Percentiles rank a stretch among this genome's conserved stretches.
These are phyloP conservation scores for Danaus plexippus DNA, from an alignment of 1,140 invertebrate species.

Conservation along the genomic window DNA sequence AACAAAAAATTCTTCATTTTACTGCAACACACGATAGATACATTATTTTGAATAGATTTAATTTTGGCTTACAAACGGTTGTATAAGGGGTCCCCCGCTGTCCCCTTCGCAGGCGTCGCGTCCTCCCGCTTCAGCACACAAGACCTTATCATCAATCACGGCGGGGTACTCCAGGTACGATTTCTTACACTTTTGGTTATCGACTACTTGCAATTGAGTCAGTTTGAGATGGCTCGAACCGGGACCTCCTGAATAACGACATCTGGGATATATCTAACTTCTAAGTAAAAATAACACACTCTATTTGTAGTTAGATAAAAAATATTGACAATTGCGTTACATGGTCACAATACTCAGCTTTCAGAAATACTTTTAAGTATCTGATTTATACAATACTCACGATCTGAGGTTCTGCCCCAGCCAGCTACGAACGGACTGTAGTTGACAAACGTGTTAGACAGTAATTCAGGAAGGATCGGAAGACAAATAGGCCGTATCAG, in stretches of 20 bases:
- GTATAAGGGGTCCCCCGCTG: conserved; percentile 28
- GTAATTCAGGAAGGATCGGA: conserved; percentile 9
- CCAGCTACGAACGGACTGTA: conserved; percentile 11
- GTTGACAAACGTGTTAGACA: conserved; percentile 4
- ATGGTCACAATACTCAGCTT: no score
- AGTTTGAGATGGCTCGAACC: conserved; percentile 13
- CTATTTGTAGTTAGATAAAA: no score
- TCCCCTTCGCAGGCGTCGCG: conserved; percentile 30
- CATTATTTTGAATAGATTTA: no score
- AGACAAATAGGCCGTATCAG: conserved; percentile 30
- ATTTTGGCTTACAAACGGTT: conserved; percentile 9
- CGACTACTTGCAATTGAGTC: conserved; percentile 16
- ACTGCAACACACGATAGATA: no score
- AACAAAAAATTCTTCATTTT: no score
- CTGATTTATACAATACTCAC: conserved; percentile 1
- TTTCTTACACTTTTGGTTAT: conserved; percentile 8
- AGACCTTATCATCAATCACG: conserved; percentile 13
- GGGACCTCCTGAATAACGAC: conserved; percentile 8
- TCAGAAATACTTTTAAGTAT: no score
- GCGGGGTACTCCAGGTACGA: conserved; percentile 4
- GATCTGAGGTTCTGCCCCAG: conserved; percentile 5
- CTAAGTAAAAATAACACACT: no score
- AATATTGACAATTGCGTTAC: no score
- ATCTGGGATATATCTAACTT: background rate
- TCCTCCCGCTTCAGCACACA: conserved; percentile 26